A percentile compares a stretch with the other conserved stretches of the same genome.
These are phyloP conservation scores for Apogon talboti DNA, from an alignment of 2,797 vertebrate genomes.

Conservation along the genomic window DNA sequence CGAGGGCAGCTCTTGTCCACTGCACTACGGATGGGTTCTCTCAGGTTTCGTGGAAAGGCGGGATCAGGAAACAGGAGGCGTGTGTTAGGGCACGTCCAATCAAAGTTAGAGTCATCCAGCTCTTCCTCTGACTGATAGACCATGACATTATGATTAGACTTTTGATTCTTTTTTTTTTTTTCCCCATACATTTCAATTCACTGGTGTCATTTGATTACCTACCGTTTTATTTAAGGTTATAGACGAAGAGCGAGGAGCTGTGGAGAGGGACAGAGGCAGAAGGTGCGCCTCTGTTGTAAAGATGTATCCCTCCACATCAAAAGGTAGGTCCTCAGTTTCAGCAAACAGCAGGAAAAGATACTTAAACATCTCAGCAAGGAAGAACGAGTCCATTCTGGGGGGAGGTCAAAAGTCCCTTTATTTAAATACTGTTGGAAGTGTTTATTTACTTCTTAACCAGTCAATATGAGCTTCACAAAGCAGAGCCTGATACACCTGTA, in stretches of 20 bases:
- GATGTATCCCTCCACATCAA: constrained; percentile 97
- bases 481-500: not conserved
- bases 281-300: constrained; percentile 99
- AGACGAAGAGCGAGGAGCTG: constrained; percentile 78
- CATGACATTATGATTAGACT: not conserved
- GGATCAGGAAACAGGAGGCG: constrained; percentile 97
- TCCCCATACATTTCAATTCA: not conserved
- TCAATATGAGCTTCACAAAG: not conserved
- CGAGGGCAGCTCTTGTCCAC: constrained; percentile 97
- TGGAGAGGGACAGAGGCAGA: constrained; percentile 94
- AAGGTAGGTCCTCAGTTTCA: constrained; percentile 91
- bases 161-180: not conserved
- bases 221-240: constrained; percentile 75
- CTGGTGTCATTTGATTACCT: not conserved
- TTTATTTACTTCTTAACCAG: not conserved
- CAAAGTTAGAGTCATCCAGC: constrained; percentile 96
- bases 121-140: constrained; percentile 78
- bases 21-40: constrained; percentile 94
- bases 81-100: constrained; percentile 98
- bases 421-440: not conserved
- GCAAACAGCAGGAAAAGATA: constrained; percentile 97
- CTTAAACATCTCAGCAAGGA: constrained; percentile 99
- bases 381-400: constrained; percentile 97
- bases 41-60: constrained; percentile 92
- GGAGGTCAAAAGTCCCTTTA: not conserved